Conservation (phyloP, 2,113 vertebrate species). For the Lepisosteus osseus region DNA sequence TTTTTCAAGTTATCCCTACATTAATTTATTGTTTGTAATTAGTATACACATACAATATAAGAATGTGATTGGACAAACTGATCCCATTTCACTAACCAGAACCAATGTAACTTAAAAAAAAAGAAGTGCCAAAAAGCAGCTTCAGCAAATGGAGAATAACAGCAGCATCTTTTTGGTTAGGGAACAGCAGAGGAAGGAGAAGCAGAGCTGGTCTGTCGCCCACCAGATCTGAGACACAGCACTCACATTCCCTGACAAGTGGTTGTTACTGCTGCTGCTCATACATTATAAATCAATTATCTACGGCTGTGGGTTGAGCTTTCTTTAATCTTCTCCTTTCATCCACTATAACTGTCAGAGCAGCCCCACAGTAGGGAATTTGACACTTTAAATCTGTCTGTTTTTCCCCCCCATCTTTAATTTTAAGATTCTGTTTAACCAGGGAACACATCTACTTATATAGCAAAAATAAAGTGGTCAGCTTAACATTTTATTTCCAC, state of each 20-base stretch:
- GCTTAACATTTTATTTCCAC: no score
- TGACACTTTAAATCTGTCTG: slow-evolving; percentile 8
- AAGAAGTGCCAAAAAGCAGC: background rate
- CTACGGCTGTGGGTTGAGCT: slow-evolving; percentile 18
- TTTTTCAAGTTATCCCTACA: background rate
- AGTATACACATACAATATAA: background rate
- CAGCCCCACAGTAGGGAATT: background rate
- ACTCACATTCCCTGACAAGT: slow-evolving; percentile 10
- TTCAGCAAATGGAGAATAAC: background rate
- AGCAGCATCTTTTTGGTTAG: background rate
- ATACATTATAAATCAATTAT: slow-evolving; percentile 40
- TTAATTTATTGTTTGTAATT: background rate
- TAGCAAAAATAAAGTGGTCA: no score
- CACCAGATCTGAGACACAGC: slow-evolving; percentile 8
- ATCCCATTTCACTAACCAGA: background rate
- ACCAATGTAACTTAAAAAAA: background rate
- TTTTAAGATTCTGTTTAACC: slow-evolving; percentile 33
- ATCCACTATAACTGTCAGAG: slow-evolving; percentile 8
- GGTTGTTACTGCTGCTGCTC: slow-evolving; percentile 18
- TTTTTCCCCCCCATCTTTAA: slow-evolving; percentile 8
- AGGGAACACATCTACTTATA: slow-evolving; percentile 15
- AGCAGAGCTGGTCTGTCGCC: background rate
- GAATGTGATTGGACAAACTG: no score
- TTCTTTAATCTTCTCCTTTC: slow-evolving; percentile 23
- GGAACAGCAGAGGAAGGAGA: background rate